These are phyloP conservation scores for Procapra przewalskii DNA, from an alignment of 2,113 vertebrate genomes.

Conservation along the genomic window DNA sequence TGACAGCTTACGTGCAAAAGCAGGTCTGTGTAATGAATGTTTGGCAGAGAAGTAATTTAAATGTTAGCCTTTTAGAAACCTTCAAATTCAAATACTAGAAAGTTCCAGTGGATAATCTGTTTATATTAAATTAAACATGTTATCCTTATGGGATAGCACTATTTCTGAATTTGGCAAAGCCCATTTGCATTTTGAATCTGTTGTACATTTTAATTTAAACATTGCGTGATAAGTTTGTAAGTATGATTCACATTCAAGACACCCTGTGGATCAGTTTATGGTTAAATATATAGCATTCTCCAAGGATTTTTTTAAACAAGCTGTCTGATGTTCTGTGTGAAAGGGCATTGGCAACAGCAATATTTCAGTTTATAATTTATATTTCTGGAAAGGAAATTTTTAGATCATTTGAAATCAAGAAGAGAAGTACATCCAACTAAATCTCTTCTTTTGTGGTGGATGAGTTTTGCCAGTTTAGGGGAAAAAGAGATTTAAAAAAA, in stretches of 20 bases:
- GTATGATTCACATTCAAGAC: constrained; percentile 79
- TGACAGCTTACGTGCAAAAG: constrained; percentile 70
- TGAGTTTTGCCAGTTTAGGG: constrained; percentile 38
- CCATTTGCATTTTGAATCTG: constrained; percentile 76
- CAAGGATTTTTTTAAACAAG: constrained; percentile 73
- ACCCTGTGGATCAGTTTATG: constrained; percentile 80
- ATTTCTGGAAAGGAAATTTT: constrained; percentile 76
- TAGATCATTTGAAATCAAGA: constrained; percentile 65
- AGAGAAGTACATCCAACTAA: constrained; percentile 55
- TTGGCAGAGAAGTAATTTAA: constrained; percentile 77
- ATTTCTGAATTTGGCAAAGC: constrained; percentile 79
- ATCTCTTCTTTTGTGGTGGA: constrained; percentile 63
- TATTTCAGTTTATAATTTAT: constrained; percentile 75
- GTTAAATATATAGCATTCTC: constrained; percentile 73
- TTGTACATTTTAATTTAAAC: constrained; percentile 81
- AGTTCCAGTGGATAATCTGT: constrained; percentile 79
- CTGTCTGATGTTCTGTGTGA: constrained; percentile 76
- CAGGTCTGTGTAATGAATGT: constrained; percentile 69
- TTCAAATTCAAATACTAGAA: constrained; percentile 78
- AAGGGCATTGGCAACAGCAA: constrained; percentile 72
- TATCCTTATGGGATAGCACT: constrained; percentile 81
- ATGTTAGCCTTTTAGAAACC: constrained; percentile 74
- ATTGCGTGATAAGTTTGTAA: constrained; percentile 80
- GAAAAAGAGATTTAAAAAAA: not conserved
- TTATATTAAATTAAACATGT: constrained; percentile 82